These are phyloP conservation scores for Pheucticus melanocephalus DNA, from an alignment of 2,113 vertebrate species.

Conservation along the genomic window DNA sequence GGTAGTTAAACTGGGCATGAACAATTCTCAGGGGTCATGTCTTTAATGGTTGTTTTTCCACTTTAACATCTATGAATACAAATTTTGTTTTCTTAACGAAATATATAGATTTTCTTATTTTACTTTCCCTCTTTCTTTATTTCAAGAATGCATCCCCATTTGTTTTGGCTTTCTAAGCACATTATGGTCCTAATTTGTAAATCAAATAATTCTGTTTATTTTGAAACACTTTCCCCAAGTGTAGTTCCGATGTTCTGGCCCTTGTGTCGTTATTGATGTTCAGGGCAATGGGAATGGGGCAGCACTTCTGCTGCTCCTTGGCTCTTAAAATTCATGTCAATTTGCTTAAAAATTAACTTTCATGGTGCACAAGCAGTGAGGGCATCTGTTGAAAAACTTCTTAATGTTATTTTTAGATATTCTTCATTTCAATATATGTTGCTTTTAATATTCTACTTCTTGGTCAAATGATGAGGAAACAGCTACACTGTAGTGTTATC, in stretches of 20 bases:
- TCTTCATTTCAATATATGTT: neutral
- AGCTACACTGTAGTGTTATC: neutral
- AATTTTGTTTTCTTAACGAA: neutral
- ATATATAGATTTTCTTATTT: neutral
- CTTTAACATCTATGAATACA: neutral
- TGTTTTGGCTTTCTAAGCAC: neutral
- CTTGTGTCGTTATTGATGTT: neutral
- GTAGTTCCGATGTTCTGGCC: rapidly evolving
- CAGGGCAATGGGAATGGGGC: neutral
- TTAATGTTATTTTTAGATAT: neutral
- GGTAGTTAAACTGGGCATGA: neutral
- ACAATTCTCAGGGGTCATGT: neutral
- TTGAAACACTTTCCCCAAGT: neutral
- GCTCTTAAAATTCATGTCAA: neutral
- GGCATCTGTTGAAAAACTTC: neutral
- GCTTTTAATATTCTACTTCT: neutral
- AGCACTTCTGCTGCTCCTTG: neutral
- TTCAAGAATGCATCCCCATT: neutral
- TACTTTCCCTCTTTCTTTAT: neutral
- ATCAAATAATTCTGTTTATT: neutral
- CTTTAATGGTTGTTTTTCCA: neutral
- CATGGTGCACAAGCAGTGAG: neutral
- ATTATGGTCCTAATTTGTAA: neutral
- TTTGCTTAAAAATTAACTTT: neutral
- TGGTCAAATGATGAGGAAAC: neutral